Evolutionary conservation across 2,888 invertebrate genomes (phyloP), one percentile per base, ranked within the genome.

Genomic region (Stenichneumon culpator): DNA sequence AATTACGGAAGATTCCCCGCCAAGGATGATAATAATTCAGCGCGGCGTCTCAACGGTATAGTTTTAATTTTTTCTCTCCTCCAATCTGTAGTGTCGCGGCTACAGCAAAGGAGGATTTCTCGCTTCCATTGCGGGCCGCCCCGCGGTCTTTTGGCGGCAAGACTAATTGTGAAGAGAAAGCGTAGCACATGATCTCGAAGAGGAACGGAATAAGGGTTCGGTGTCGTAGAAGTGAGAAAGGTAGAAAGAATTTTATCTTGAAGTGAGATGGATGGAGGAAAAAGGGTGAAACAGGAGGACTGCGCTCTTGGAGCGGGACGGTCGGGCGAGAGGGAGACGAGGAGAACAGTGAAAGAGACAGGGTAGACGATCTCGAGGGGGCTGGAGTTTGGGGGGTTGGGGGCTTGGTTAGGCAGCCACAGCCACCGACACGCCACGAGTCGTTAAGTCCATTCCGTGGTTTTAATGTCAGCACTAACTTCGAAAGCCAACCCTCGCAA

Each of bases 401-500:
- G 75, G 81, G 84, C 83, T 80, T 69, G 78, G 87, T 72, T 86
- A 87, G 87, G 86, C 84, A 87, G 88, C 88, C 89, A 82, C 88
- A 89, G 90, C 88, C 89, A 89, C 89, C 89, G 88, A 90, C 90
- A 89, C 90, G 90, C 90, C 89, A 91, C 90, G 90, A 91, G 90
- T 91, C 91, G 91, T 91, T 91, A 90, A 91, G 91, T 90, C 90
- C 90, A 91, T 90, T 91, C 89, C 88, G 89, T 89, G 91, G 90
- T 91, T 91, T 91, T 91, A 91, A 91, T 91, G 91, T 90, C 91
- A 89, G 90, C 91, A 90, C 89, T 91, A 91, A 90, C 89, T 90
- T 90, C 87, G 87, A 87, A 82, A 89, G 87, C 89, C 87, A 73
- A 83, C 57, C 52, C 74, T 70, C 72, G 74, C 63, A 47, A 14